Percentiles rank a stretch among this genome's conserved stretches.
Conservation (phyloP, 2,113 vertebrate species). For the Microtus montanus region DNA sequence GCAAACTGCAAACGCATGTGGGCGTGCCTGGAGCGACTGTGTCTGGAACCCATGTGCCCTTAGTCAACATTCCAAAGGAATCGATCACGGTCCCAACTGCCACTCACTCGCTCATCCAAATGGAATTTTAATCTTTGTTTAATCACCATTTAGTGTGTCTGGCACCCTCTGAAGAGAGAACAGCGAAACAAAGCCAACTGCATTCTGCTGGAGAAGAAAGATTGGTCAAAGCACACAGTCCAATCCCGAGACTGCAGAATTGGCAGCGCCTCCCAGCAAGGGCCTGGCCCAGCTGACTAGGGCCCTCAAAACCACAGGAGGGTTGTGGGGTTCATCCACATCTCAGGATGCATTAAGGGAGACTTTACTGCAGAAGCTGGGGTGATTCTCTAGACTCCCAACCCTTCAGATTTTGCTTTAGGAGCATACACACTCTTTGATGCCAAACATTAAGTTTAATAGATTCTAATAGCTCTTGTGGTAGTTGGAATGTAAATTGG, state of each 20-base stretch:
- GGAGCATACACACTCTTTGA: not conserved
- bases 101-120: constrained; percentile 78
- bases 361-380: not conserved
- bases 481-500: not conserved
- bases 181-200: constrained; percentile 53
- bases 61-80: constrained; percentile 78
- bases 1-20: constrained; percentile 79
- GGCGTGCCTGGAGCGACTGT: constrained; percentile 80
- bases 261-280: not conserved
- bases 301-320: not conserved
- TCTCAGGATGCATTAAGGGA: not conserved
- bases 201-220: constrained; percentile 17
- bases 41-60: constrained; percentile 79
- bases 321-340: not conserved
- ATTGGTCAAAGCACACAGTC: not conserved
- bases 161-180: constrained; percentile 69
- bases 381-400: not conserved
- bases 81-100: constrained; percentile 71
- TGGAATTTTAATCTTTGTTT: constrained; percentile 85
- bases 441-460: constrained; percentile 17
- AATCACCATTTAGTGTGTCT: constrained; percentile 80
- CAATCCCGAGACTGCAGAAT: not conserved
- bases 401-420: not conserved
- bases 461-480: constrained; percentile 41
- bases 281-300: not conserved